Evolutionary conservation across 1,140 invertebrate genomes (phyloP).

Genomic region (Cataglyphis hispanica): DNA sequence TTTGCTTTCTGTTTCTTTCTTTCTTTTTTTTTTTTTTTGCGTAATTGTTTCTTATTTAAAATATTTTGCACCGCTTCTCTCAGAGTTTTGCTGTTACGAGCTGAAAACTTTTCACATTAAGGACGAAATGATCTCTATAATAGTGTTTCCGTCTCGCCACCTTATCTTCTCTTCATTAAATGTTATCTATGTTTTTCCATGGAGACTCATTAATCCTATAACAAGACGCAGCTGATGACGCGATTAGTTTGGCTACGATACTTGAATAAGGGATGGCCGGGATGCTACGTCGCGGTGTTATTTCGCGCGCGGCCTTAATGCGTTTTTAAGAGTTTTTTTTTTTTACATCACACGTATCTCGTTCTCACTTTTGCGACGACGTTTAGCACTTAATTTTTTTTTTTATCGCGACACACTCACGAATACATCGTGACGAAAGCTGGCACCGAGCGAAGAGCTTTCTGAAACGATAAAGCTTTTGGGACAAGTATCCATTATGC

Average conservation of each 20-base stretch:
- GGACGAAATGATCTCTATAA: slow-evolving; percentile 47
- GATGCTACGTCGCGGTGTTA: slow-evolving; percentile 14
- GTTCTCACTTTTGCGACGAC: slow-evolving; percentile 10
- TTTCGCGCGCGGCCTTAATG: slow-evolving; percentile 63
- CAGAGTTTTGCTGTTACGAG: slow-evolving; percentile 24
- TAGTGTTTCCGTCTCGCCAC: slow-evolving; percentile 30
- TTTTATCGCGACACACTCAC: not conserved
- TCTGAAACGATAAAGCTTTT: slow-evolving; percentile 39
- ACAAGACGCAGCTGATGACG: slow-evolving; percentile 32
- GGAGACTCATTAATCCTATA: slow-evolving; percentile 49
- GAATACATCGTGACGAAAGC: not conserved
- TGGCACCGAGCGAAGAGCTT: not conserved
- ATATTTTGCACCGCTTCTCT: slow-evolving; percentile 32
- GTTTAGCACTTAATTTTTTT: slow-evolving; percentile 47
- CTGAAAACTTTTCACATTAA: slow-evolving; percentile 56
- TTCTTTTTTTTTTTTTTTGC: not conserved
- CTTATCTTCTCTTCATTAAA: slow-evolving; percentile 52
- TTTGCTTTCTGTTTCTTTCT: not conserved
- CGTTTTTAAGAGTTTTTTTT: slow-evolving; percentile 69
- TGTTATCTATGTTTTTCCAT: slow-evolving; percentile 42
- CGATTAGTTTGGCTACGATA: slow-evolving; percentile 51
- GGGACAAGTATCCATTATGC: slow-evolving; percentile 59
- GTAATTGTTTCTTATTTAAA: slow-evolving; percentile 46
- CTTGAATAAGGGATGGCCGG: slow-evolving; percentile 14
- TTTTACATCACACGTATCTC: slow-evolving; percentile 30